Percentiles rank a stretch among this genome's conserved stretches.
These are phyloP conservation scores for Pasiphila rectangulata DNA, from an alignment of 2,888 invertebrate species.

Conservation along the genomic window DNA sequence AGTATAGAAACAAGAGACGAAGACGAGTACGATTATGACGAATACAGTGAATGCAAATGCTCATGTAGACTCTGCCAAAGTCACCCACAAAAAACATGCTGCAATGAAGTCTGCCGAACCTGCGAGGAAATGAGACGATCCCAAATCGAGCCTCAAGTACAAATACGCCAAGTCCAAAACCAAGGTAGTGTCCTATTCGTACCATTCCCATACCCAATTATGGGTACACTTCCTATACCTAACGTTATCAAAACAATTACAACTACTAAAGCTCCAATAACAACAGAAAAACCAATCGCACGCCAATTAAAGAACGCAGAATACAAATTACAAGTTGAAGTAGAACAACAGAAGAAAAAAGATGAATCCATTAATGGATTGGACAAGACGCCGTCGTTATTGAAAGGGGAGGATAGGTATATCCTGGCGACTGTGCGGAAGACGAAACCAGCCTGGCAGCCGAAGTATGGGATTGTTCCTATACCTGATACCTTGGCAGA, in stretches of 20 bases:
- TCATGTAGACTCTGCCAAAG: conserved; percentile 41
- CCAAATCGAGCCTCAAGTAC: neutral
- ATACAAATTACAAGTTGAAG: neutral
- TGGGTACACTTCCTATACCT: too few relatives aligned
- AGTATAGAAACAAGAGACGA: conserved; percentile 8
- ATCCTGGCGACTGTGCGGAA: conserved; percentile 45
- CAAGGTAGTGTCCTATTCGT: conserved; percentile 36
- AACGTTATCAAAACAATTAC: conserved; percentile 6
- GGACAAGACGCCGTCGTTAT: conserved; percentile 9
- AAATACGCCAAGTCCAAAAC: too few relatives aligned
- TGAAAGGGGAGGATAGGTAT: conserved; percentile 37
- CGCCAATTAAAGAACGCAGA: neutral
- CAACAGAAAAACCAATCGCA: conserved; percentile 1
- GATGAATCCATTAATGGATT: neutral
- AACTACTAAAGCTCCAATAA: conserved; percentile 10
- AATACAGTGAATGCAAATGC: conserved; percentile 39
- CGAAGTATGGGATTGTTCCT: conserved; percentile 59
- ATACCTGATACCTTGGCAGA: conserved; percentile 55
- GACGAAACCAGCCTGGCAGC: conserved; percentile 49
- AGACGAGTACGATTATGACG: conserved; percentile 22
- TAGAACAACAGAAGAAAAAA: neutral
- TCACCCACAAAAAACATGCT: conserved; percentile 38
- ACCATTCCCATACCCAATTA: conserved; percentile 46
- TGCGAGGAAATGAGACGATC: conserved; percentile 7
- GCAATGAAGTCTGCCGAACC: conserved; percentile 23